A percentile compares a stretch with the other conserved stretches of the same genome.
Conservation (phyloP, 2,888 invertebrate species). For the Mactromeris polynyma region DNA sequence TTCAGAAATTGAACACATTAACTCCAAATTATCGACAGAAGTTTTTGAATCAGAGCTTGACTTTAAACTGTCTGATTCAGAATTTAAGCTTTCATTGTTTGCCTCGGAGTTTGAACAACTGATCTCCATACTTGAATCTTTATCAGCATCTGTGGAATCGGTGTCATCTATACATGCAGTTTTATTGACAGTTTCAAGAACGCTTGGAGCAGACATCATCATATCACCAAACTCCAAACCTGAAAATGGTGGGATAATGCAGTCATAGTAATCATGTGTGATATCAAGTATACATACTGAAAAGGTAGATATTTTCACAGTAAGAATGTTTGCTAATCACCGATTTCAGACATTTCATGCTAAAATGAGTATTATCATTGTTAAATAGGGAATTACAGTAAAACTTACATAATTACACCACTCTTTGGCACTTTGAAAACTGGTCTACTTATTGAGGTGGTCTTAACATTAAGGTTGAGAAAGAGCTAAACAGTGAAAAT, state of each 20-base stretch:
- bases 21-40: not conserved
- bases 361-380: too few relatives aligned
- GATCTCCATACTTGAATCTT: not conserved
- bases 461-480: too few relatives aligned
- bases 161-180: not conserved
- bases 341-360: too few relatives aligned
- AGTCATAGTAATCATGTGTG: not conserved
- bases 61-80: not conserved
- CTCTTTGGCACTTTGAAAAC: too few relatives aligned
- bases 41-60: not conserved
- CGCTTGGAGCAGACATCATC: not conserved
- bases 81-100: not conserved
- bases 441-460: too few relatives aligned
- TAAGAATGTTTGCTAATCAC: too few relatives aligned
- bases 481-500: too few relatives aligned
- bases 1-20: not conserved
- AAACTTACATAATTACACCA: too few relatives aligned
- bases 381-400: too few relatives aligned
- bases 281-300: too few relatives aligned
- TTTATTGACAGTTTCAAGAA: not conserved
- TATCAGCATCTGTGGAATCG: not conserved
- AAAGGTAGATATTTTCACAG: too few relatives aligned
- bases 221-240: constrained; percentile 56
- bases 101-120: not conserved
- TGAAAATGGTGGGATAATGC: not conserved